Conservation (phyloP, 2,113 vertebrate species). For the Xiphophorus hellerii region DNA sequence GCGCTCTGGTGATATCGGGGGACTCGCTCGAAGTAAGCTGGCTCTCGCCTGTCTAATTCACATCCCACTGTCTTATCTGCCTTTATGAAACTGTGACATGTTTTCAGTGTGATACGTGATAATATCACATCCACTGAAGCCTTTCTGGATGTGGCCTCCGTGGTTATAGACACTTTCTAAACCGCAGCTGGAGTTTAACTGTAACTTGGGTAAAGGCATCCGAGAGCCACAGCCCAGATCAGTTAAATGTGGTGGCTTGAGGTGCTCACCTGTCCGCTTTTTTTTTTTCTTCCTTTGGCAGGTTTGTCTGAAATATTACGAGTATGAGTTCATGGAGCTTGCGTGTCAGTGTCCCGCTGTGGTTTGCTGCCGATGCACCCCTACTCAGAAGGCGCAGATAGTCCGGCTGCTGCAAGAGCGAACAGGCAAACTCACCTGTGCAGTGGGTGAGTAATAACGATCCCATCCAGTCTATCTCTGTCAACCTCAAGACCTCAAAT, state of each 20-base stretch:
- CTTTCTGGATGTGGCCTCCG: conserved; percentile 58
- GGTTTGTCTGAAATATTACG: conserved; percentile 97
- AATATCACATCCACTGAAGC: conserved; percentile 13
- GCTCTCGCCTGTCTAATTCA: conserved; percentile 1
- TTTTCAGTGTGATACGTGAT: conserved; percentile 38
- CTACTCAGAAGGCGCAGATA: conserved; percentile 96
- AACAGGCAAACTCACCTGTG: conserved; percentile 93
- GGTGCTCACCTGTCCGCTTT: background rate
- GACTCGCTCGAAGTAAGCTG: conserved; percentile 90
- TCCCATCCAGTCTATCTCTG: background rate
- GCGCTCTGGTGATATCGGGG: conserved; percentile 94
- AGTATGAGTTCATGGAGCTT: conserved; percentile 97
- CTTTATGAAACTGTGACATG: conserved; percentile 36
- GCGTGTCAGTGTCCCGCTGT: conserved; percentile 96
- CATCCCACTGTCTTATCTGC: conserved; percentile 27
- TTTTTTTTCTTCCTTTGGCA: conserved; percentile 47
- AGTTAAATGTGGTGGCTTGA: conserved; percentile 4
- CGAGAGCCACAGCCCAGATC: conserved; percentile 18
- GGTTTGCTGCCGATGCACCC: conserved; percentile 94
- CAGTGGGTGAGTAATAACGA: conserved; percentile 84
- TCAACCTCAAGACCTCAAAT: background rate
- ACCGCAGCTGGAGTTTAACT: conserved; percentile 40
- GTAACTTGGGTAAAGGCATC: conserved; percentile 15
- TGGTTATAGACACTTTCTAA: conserved; percentile 48
- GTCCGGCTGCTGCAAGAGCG: conserved; percentile 93